phyloP scores from a whole-genome alignment of 92 coral and sea anemone species.

The Epizoanthus rinbou region DNA sequence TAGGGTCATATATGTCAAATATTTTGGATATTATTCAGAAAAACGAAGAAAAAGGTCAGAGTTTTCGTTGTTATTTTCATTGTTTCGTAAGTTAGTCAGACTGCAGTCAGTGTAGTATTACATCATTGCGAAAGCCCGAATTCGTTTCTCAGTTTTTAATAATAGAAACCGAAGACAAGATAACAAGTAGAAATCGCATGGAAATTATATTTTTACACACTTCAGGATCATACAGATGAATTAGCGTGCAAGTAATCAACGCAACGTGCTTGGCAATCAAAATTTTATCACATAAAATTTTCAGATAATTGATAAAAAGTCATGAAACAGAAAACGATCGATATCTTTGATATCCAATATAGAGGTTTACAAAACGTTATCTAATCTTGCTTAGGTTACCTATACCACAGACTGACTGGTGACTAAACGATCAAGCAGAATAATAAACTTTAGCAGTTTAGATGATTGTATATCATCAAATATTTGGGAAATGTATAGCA shows the following conservation, averaged over 20 bases:
- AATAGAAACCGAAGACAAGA: background rate
- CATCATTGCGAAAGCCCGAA: background rate
- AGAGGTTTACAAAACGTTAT: background rate
- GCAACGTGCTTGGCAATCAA: background rate
- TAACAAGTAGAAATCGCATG: too few relatives aligned
- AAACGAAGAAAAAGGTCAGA: background rate
- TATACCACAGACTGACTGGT: background rate
- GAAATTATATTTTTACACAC: too few relatives aligned
- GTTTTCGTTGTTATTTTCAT: background rate
- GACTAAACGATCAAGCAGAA: background rate
- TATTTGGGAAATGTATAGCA: conserved; percentile 27
- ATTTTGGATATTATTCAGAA: conserved; percentile 8
- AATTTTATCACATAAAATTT: background rate
- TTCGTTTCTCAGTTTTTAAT: background rate
- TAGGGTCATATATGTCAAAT: conserved; percentile 22
- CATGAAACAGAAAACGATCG: background rate
- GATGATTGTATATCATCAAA: conserved; percentile 9
- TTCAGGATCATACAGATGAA: too few relatives aligned
- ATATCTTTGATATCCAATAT: background rate
- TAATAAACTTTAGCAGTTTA: background rate
- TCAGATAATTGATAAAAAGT: background rate
- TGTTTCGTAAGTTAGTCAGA: background rate
- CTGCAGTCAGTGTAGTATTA: background rate
- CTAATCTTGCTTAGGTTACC: background rate
- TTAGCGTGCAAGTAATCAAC: background rate